These are phyloP conservation scores for Anthonomus grandis DNA, from an alignment of 1,140 invertebrate genomes.

Conservation along the genomic window DNA sequence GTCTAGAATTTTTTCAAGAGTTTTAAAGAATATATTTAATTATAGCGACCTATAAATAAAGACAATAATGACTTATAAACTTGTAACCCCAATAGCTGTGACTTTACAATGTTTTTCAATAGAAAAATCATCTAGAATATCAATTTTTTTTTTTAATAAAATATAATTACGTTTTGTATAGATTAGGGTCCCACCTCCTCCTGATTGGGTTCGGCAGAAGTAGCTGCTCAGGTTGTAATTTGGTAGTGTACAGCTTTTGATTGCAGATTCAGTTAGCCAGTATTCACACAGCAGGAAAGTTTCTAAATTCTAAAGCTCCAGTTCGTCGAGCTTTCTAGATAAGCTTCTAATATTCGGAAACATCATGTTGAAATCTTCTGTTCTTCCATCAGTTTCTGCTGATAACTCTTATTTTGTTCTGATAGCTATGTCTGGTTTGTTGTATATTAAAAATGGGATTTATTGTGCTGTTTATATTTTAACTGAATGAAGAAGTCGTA, in stretches of 20 bases:
- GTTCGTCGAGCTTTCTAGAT: not conserved
- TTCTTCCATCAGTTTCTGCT: not conserved
- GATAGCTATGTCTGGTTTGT: too few relatives aligned
- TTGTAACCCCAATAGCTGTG: not conserved
- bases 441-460: too few relatives aligned
- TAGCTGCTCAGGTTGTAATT: not conserved
- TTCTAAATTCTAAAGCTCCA: conserved; percentile 5
- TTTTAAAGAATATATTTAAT: not conserved
- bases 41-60: too few relatives aligned
- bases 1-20: not conserved
- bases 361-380: too few relatives aligned
- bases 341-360: too few relatives aligned
- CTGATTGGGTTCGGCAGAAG: not conserved
- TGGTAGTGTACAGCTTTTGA: not conserved
- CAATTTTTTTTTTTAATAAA: not conserved
- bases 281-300: not conserved
- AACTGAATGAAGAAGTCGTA: not conserved
- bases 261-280: not conserved
- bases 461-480: not conserved
- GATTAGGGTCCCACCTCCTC: not conserved
- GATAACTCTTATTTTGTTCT: not conserved
- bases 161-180: not conserved
- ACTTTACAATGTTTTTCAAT: not conserved
- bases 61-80: not conserved
- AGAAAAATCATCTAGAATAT: conserved; percentile 1